phyloP scores from a whole-genome alignment of 2,888 invertebrate species.

The Napeogenes inachia region DNA sequence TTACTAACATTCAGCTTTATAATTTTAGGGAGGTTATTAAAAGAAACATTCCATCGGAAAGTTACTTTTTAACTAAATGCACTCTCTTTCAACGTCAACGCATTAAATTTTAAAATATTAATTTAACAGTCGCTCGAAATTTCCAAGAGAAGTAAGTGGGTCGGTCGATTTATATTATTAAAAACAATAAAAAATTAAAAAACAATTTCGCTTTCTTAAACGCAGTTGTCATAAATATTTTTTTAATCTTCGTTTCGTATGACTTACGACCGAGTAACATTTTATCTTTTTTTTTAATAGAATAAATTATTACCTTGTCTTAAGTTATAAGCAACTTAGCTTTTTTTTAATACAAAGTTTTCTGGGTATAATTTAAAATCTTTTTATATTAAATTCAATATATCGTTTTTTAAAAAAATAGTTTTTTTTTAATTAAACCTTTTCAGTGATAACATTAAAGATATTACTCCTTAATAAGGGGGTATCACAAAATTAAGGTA shows the following conservation, averaged over 20 bases:
- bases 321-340: too few relatives aligned
- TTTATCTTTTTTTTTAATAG: not conserved
- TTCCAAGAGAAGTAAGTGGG: slow-evolving; percentile 2
- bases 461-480: slow-evolving; percentile 25
- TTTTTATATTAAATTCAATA: not conserved
- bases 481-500: slow-evolving; percentile 10
- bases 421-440: slow-evolving; percentile 14
- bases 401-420: not conserved
- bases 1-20: too few relatives aligned
- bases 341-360: not conserved
- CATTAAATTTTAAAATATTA: not conserved
- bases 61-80: too few relatives aligned
- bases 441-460: slow-evolving; percentile 23
- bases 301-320: too few relatives aligned
- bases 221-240: slow-evolving; percentile 25
- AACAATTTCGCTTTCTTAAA: slow-evolving; percentile 24
- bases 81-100: too few relatives aligned
- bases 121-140: slow-evolving; percentile 3
- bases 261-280: not conserved
- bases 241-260: slow-evolving; percentile 22
- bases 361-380: not conserved
- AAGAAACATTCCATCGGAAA: too few relatives aligned
- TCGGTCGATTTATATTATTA: slow-evolving; percentile 13
- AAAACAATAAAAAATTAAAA: slow-evolving; percentile 27
- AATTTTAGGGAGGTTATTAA: too few relatives aligned